These are phyloP conservation scores for Pecten maximus DNA, from an alignment of 2,888 invertebrate genomes.

Conservation along the genomic window DNA sequence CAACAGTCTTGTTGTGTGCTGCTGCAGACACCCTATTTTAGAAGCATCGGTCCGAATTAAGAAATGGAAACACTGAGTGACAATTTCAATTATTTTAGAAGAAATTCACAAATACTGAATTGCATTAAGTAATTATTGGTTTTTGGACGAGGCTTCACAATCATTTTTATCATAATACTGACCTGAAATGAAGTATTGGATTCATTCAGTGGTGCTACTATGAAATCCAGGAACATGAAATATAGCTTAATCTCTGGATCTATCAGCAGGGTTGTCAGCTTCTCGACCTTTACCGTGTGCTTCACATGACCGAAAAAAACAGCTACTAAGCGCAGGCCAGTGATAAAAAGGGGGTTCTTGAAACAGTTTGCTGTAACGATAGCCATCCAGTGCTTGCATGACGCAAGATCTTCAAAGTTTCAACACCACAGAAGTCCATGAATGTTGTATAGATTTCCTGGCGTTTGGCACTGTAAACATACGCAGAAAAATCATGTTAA, in stretches of 20 bases:
- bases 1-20: neutral
- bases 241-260: constrained; percentile 43
- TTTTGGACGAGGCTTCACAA: too few species aligned
- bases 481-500: too few species aligned
- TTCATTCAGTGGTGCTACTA: constrained; percentile 38
- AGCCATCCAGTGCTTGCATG: constrained; percentile 50
- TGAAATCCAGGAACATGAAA: constrained; percentile 43
- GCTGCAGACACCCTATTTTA: neutral
- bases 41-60: neutral
- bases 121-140: too few species aligned
- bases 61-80: too few species aligned
- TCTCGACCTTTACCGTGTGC: constrained; percentile 39
- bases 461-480: constrained; percentile 45
- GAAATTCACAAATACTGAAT: too few species aligned
- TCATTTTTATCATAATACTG: too few species aligned
- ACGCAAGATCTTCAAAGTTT: constrained; percentile 47
- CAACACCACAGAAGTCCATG: constrained; percentile 42
- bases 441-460: constrained; percentile 45
- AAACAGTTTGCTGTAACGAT: constrained; percentile 32
- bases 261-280: neutral
- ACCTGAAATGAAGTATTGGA: constrained; percentile 44
- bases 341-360: constrained; percentile 44
- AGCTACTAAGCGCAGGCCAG: constrained; percentile 44
- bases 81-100: too few species aligned
- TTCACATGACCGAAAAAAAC: constrained; percentile 51